Base-by-base conservation (phyloP, 1,140 invertebrate species). In the Cydia pomonella region DNA sequence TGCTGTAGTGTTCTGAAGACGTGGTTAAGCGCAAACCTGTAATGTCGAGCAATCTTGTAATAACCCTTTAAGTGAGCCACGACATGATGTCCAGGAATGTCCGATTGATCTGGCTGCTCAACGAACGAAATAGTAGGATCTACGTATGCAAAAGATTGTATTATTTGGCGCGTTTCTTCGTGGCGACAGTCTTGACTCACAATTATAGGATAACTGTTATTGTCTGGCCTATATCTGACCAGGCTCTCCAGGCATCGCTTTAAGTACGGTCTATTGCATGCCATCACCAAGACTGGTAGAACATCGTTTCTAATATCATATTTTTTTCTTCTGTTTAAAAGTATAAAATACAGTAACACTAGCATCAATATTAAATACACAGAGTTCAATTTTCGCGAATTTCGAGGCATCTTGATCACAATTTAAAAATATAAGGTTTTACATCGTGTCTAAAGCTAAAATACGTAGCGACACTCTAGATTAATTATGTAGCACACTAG, bases 1-100 rank as follows among this genome's bases (percentile, higher is more conserved):
- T 97, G 97, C 66, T 96, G 96, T 87, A 97, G 95, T 62, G 94
- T 94, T 77, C 96, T 94, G 90, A 99, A 99, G n/a, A 98, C 96
- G 88, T 99, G 95, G 91, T 98, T 97, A 13, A 99, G 93, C 0
- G 98, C 99, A 96, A 98, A 99, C 78, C 97, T 97, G 92, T 99
- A 99, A 92, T 99, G 99, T 0, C 98, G 94, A 1, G 99, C 96
- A 79, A 99, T 99, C 93, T 99, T 98, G 88, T 98, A 99, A 92
- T 99, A 99, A 1, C 98, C 98, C 82, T 96, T 96, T 83, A 99
- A 99, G 92, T 99, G 99, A 82, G 97, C 97, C 83, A 99, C 97
- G 84, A 96, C 97, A 53, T 95, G 95, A 27, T 97, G 96, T 72
- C 99, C 95, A 59, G 95, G 94, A 77, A 99, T 98, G 80, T 98